Percentiles rank a stretch among this genome's conserved stretches.
Evolutionary conservation across 2,113 vertebrate species (phyloP).

Genomic region (Microtus montanus): DNA sequence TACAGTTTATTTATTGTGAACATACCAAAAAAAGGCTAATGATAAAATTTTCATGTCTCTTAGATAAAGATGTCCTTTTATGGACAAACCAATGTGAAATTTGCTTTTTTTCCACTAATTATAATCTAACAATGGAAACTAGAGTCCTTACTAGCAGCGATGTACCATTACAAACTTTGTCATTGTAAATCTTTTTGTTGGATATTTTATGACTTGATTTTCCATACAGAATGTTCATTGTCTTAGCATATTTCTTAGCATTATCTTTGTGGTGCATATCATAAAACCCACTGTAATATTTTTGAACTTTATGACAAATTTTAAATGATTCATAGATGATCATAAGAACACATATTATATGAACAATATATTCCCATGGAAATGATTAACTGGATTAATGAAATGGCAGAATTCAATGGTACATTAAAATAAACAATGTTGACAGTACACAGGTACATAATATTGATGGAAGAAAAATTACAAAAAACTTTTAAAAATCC

Average conservation of each 20-base stretch:
- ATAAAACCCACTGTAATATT: constrained; percentile 21
- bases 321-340: constrained; percentile 16
- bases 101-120: too few species aligned
- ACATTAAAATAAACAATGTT: background rate
- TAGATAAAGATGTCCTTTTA: too few species aligned
- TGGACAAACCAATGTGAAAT: too few species aligned
- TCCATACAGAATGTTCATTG: background rate
- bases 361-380: background rate
- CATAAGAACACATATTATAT: background rate
- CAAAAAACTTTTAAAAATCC: background rate
- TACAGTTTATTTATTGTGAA: too few species aligned
- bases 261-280: background rate
- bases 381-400: background rate
- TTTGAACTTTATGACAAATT: constrained; percentile 11
- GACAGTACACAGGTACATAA: background rate
- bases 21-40: too few species aligned
- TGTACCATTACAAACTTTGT: too few species aligned
- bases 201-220: too few species aligned
- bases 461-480: background rate
- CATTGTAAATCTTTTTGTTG: too few species aligned
- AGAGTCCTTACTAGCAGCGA: too few species aligned
- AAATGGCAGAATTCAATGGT: background rate
- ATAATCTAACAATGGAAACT: too few species aligned
- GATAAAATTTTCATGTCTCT: too few species aligned
- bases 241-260: background rate